A percentile compares a stretch with the other conserved stretches of the same genome.
phyloP scores from a whole-genome alignment of 2,888 invertebrate species.

The Lasius fuliginosus region DNA sequence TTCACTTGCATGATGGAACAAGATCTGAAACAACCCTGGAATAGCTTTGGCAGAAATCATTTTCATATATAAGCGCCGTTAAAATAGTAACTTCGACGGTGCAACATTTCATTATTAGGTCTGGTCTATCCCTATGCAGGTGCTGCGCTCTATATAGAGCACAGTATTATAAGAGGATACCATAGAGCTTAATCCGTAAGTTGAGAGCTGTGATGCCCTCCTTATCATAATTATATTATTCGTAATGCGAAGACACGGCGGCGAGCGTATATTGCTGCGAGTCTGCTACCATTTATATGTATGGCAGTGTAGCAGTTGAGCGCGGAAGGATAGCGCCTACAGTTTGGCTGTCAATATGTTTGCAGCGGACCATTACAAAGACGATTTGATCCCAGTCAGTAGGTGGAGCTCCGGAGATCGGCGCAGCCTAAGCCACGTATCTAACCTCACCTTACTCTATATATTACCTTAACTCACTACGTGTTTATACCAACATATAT shows the following conservation, averaged over 20 bases:
- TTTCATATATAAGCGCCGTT: slow-evolving; percentile 8
- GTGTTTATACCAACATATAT: slow-evolving; percentile 84
- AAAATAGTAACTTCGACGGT: slow-evolving; percentile 31
- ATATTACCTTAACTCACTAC: slow-evolving; percentile 86
- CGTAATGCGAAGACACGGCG: slow-evolving; percentile 41
- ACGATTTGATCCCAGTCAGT: slow-evolving; percentile 86
- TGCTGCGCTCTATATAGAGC: slow-evolving; percentile 58
- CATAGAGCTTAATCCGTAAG: slow-evolving; percentile 74
- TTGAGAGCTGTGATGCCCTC: slow-evolving; percentile 61
- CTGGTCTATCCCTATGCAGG: slow-evolving; percentile 32
- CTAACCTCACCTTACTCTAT: slow-evolving; percentile 86
- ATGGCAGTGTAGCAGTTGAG: slow-evolving; percentile 77
- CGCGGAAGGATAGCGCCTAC: slow-evolving; percentile 83
- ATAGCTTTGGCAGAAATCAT: slow-evolving; percentile 26
- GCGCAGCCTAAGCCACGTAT: slow-evolving; percentile 86
- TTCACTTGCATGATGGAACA: neutral
- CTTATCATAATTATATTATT: slow-evolving; percentile 46
- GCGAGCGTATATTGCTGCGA: slow-evolving; percentile 68
- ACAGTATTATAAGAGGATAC: slow-evolving; percentile 71
- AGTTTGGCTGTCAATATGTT: slow-evolving; percentile 86
- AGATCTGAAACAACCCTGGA: slow-evolving; percentile 29
- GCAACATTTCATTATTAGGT: slow-evolving; percentile 42
- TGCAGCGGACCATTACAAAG: slow-evolving; percentile 86
- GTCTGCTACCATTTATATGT: slow-evolving; percentile 74
- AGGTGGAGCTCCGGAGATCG: slow-evolving; percentile 86